phyloP scores from a whole-genome alignment of 2,113 vertebrate species.

The Brachionichthys hirsutus region DNA sequence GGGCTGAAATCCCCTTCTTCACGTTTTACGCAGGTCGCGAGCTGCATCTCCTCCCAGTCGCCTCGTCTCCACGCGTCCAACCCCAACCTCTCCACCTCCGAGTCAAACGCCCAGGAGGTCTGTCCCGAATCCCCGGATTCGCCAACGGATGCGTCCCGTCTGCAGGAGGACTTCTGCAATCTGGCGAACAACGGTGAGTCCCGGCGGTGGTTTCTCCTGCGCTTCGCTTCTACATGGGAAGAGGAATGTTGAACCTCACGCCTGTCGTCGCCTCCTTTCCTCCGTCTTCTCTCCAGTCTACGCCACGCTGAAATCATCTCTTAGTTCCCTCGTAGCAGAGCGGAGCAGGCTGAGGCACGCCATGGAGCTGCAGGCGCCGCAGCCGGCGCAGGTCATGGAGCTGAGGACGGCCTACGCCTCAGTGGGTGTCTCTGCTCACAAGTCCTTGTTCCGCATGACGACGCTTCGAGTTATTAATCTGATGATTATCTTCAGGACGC shows the following conservation, averaged over 20 bases:
- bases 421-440: conserved; percentile 70
- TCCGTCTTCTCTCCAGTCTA: conserved; percentile 72
- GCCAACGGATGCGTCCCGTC: conserved; percentile 86
- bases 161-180: conserved; percentile 92
- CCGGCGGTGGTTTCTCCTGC: conserved; percentile 46
- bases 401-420: conserved; percentile 86
- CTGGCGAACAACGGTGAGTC: conserved; percentile 90
- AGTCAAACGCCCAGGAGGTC: conserved; percentile 84
- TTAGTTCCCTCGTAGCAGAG: conserved; percentile 83
- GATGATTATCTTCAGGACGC: conserved; percentile 76
- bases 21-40: conserved; percentile 55
- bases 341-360: conserved; percentile 87
- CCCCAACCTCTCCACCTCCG: conserved; percentile 91
- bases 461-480: conserved; percentile 1
- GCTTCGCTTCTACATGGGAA: conserved; percentile 10
- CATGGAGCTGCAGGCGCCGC: conserved; percentile 84
- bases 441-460: background rate
- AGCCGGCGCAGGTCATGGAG: conserved; percentile 85
- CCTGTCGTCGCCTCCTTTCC: conserved; percentile 3
- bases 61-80: conserved; percentile 90
- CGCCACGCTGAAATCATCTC: conserved; percentile 87
- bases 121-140: conserved; percentile 86
- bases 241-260: conserved; percentile 50
- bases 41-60: conserved; percentile 78
- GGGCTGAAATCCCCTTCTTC: background rate